Evolutionary conservation across 2,797 vertebrate genomes (phyloP), one percentile per base, ranked within the genome.

Genomic region (Glyptemys insculpta): DNA sequence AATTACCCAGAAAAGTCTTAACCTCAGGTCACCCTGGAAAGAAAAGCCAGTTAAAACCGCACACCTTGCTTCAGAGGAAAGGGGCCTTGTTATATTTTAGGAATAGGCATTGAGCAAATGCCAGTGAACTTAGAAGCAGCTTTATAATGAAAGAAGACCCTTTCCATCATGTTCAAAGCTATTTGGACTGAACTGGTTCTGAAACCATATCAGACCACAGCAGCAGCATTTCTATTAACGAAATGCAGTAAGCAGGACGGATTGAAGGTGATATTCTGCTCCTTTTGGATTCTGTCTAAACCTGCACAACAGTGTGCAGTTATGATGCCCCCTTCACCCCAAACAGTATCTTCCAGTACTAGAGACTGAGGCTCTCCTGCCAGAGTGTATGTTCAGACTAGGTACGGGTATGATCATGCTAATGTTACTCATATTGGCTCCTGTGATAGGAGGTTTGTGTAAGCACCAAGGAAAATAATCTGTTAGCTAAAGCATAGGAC

Each of bases 1-100:
- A 90, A 81, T 93, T 94, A 93, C 82, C 93, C 81, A 89, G 93
- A 95, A 88, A 94, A 87, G n/a, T 25, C 76, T 92, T 95, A 86
- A 91, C 50, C 80, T 37, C 80, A 92, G 81, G 85, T 91, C 92
- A 65, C 54, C 83, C 50, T 7, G 49, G 84, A 54, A 54, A 54
- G 23, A 57, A 94, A 95, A 87, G 90, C 3, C 19, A 83, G 87
- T 95, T 90, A 93, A 76, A 84, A 83, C 89, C 80, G 56, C 56
- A 89, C 90, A 83, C 25, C 54, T 92, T 5, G 12, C 50, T 50
- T 88, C 14, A 15, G 41, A n/a, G 19, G 91, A 91, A 93, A 84
- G 56, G 79, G 89, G 44, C 25, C 53, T 59, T 65, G 23, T 81
- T 84, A 3, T 57, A 65, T 12, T 10, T 84, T 93, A 80, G 4